Conservation (phyloP, 1,140 invertebrate species). For the Phymorhynchus buccinoides region DNA sequence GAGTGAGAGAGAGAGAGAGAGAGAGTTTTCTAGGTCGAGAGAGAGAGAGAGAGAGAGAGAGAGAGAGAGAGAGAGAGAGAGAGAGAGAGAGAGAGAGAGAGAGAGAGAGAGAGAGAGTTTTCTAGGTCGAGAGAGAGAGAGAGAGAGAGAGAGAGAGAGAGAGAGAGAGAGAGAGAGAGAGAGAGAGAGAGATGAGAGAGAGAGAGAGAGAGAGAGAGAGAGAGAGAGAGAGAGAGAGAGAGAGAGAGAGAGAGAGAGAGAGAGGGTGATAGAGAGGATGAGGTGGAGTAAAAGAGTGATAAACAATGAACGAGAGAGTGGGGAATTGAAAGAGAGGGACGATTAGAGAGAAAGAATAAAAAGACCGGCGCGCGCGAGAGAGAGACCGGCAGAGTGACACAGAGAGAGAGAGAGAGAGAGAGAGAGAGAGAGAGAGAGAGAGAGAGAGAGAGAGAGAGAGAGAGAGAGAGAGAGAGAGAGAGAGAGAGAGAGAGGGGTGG, state of each 20-base stretch:
- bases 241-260: slow-evolving; percentile 31
- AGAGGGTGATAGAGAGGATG: not conserved
- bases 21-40: not conserved
- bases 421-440: slow-evolving; percentile 22
- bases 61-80: slow-evolving; percentile 29
- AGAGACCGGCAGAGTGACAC: not conserved
- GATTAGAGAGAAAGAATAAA: not conserved
- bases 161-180: too few relatives aligned
- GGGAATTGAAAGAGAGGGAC: not conserved
- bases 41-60: slow-evolving; percentile 34
- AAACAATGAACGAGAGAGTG: not conserved
- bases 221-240: slow-evolving; percentile 30
- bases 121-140: not conserved
- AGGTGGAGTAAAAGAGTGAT: not conserved
- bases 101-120: not conserved
- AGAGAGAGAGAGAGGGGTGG: not conserved
- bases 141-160: not conserved
- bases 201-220: slow-evolving; percentile 35
- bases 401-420: slow-evolving; percentile 5
- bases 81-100: slow-evolving; percentile 8
- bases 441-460: slow-evolving; percentile 29
- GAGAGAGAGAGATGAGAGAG: slow-evolving; percentile 34
- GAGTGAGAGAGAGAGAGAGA: not conserved
- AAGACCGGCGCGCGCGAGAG: not conserved
- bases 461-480: slow-evolving; percentile 38